A percentile compares a stretch with the other conserved stretches of the same genome.
Conservation (phyloP, 2,797 vertebrate species). For the Enteromius trimaculatus region DNA sequence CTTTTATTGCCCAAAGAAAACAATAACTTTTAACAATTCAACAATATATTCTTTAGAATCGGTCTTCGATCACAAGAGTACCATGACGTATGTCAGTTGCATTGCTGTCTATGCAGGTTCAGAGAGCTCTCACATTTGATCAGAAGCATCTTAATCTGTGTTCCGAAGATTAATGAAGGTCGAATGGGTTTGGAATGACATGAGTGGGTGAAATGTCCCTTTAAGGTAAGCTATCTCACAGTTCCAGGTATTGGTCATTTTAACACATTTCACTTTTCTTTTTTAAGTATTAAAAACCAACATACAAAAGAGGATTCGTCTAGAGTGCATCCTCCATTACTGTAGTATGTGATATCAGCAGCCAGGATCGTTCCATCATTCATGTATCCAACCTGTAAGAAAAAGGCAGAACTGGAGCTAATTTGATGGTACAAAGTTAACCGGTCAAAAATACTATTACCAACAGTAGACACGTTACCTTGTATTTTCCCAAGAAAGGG, state of each 20-base stretch:
- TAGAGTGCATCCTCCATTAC: slow-evolving; percentile 80
- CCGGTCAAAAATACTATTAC: not conserved
- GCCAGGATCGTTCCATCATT: slow-evolving; percentile 79
- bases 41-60: too few species aligned
- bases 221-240: not conserved
- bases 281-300: not conserved
- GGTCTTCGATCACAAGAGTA: too few species aligned
- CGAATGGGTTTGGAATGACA: not conserved
- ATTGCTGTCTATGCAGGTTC: not conserved
- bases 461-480: slow-evolving; percentile 68
- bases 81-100: not conserved
- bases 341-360: slow-evolving; percentile 76
- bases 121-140: not conserved
- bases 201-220: not conserved
- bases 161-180: not conserved
- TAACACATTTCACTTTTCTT: not conserved
- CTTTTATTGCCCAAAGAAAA: too few species aligned
- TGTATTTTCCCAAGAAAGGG: slow-evolving; percentile 83
- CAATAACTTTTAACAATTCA: too few species aligned
- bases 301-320: slow-evolving; percentile 81
- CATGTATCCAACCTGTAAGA: slow-evolving; percentile 81
- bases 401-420: not conserved
- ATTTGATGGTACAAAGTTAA: not conserved
- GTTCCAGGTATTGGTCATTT: not conserved
- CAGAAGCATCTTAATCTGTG: too few species aligned